Evolutionary conservation across 2,113 vertebrate genomes (phyloP).

Genomic region (Thryonomys swinderianus): DNA sequence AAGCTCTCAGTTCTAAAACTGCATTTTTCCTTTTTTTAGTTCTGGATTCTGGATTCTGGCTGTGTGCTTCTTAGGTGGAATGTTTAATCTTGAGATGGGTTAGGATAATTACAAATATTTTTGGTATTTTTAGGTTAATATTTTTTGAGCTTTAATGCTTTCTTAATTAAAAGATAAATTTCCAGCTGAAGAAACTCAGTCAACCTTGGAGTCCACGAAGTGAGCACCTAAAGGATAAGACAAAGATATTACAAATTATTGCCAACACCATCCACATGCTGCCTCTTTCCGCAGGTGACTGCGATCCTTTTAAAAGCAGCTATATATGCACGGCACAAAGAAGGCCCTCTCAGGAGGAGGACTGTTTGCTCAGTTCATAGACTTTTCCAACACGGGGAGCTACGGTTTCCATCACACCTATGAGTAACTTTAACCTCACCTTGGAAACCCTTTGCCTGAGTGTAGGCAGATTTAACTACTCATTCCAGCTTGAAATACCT

Average conservation of each 20-base stretch:
- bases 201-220: conserved; percentile 42
- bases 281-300: neutral
- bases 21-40: neutral
- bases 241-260: neutral
- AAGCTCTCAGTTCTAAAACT: conserved; percentile 1
- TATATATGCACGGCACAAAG: neutral
- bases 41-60: neutral
- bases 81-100: neutral
- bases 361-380: conserved; percentile 31
- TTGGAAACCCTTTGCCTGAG: conserved; percentile 23
- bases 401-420: conserved; percentile 4
- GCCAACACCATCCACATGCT: neutral
- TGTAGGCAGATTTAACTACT: conserved; percentile 19
- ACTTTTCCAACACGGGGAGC: neutral
- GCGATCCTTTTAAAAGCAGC: neutral
- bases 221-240: conserved; percentile 23
- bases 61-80: neutral
- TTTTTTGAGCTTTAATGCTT: too few relatives aligned
- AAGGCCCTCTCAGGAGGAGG: neutral
- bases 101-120: too few relatives aligned
- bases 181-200: conserved; percentile 31
- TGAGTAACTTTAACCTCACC: conserved; percentile 52
- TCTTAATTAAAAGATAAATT: neutral
- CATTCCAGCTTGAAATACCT: conserved; percentile 58
- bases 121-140: too few relatives aligned